Percentiles rank a stretch among this genome's conserved stretches.
These are phyloP conservation scores for Okapia johnstoni DNA, from an alignment of 2,113 vertebrate species.

Conservation along the genomic window DNA sequence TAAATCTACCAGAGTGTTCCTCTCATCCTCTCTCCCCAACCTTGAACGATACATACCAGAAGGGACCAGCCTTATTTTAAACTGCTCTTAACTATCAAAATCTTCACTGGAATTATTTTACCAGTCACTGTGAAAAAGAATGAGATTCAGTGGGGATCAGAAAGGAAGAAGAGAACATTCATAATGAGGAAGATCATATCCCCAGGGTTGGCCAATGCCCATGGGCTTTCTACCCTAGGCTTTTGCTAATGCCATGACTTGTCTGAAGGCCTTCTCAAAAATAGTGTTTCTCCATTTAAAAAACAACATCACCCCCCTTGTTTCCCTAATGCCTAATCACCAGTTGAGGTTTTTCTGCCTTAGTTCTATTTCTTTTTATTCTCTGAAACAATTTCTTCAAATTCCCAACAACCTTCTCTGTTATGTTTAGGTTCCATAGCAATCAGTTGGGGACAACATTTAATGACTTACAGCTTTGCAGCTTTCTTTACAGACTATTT, in stretches of 20 bases:
- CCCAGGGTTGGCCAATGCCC: neutral
- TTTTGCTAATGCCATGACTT: neutral
- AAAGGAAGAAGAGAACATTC: neutral
- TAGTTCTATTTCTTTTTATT: neutral
- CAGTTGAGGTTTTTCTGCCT: neutral
- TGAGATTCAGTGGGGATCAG: neutral
- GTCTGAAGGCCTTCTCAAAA: neutral
- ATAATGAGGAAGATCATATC: neutral
- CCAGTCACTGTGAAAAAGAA: neutral
- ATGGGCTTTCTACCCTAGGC: neutral
- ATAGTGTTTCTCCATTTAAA: neutral
- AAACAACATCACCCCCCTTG: neutral
- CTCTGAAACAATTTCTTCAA: constrained; percentile 11
- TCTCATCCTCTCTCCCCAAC: neutral
- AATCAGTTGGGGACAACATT: neutral
- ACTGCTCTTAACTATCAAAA: neutral
- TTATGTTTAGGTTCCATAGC: constrained; percentile 14
- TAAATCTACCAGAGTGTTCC: neutral
- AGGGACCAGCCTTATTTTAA: neutral
- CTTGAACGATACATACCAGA: neutral
- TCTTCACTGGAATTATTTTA: neutral
- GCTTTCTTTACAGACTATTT: constrained; percentile 44
- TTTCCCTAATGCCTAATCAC: neutral
- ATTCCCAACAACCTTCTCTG: neutral
- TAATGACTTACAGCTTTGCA: constrained; percentile 48